Evolutionary conservation across 1,140 invertebrate species (phyloP), one percentile per base, ranked within the genome.

Genomic region (Branchinecta lynchi): DNA sequence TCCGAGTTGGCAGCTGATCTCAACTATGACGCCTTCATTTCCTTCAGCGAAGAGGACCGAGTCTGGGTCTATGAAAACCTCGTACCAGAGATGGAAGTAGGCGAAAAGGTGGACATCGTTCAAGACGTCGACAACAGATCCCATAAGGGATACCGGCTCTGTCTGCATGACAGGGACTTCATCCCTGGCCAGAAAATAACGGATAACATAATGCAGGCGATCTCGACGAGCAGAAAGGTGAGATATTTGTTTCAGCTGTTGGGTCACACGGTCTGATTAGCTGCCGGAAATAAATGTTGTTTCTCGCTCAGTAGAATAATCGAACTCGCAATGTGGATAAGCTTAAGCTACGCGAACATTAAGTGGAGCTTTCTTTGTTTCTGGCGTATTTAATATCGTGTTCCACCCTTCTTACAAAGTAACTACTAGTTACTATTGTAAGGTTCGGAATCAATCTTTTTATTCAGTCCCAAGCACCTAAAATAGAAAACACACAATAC

Each of bases 101-200:
- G 7, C 0, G 15, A 9, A 44, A 45, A 44, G 32, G 17, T 68
- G 7, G 8, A 12, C 8, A 68, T n/a, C 43, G 46, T 7, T 66
- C 68, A 12, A 44, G 46, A 46, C 43, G 45, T 3, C 6, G 45
- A 17, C 68, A 60, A 15, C 17, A 32, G 5, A 32, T 5, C 32
- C 32, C 12, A 60, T 60, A 3, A 60, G 12, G 51, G 17, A 32
- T 69, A 69, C 17, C 46, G 68, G 17, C 66, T 71, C 15, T 71
- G 71, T 43, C 7, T 71, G 7, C 71, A 71, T 45, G 71, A 71
- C 45, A 51, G 71, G 15, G 71, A 71, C 69, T 71, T 71, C 66
- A 45, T 66, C 8, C 67, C 66, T 43, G 71, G 71, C 17, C 67
- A 69, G 21, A 67, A 65, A 3, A 71, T 71, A 21, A 71, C 71